Conservation (phyloP, 2,888 invertebrate genomes). For the Oligia strigilis region DNA sequence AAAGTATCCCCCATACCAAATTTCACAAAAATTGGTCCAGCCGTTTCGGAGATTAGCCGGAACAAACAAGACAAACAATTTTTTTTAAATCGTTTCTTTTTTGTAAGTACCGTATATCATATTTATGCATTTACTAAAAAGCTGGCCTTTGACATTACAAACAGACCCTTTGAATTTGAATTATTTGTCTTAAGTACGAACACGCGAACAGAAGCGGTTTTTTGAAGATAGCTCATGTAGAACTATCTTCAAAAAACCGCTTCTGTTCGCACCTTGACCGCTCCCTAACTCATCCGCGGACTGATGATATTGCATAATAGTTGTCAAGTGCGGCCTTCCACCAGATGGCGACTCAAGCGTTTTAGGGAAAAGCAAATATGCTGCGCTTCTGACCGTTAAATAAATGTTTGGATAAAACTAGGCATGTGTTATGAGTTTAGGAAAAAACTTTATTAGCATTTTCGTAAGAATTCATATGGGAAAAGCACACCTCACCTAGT, state of each 20-base stretch:
- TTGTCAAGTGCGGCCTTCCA: slow-evolving; percentile 70
- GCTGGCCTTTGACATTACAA: no score
- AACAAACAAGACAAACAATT: no score
- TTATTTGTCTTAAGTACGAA: no score
- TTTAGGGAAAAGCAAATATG: slow-evolving; percentile 51
- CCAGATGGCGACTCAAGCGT: slow-evolving; percentile 35
- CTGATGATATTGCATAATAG: slow-evolving; percentile 83
- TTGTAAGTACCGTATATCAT: no score
- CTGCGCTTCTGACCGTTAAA: slow-evolving; percentile 39
- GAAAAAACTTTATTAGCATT: slow-evolving; percentile 43
- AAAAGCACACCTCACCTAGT: neutral
- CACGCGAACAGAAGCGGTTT: no score
- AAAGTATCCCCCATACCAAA: no score
- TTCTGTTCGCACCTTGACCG: neutral
- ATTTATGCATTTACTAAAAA: no score
- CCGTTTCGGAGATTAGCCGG: no score
- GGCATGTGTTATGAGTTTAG: neutral
- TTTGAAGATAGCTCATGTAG: no score
- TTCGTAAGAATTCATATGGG: slow-evolving; percentile 13
- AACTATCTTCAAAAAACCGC: neutral
- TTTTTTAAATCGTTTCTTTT: no score
- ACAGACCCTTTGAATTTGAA: no score
- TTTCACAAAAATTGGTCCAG: no score
- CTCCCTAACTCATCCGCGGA: slow-evolving; percentile 24
- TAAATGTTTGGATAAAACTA: slow-evolving; percentile 45